Base-by-base conservation (phyloP, 2,113 vertebrate genomes). In the Cyprinodon tularosa region DNA sequence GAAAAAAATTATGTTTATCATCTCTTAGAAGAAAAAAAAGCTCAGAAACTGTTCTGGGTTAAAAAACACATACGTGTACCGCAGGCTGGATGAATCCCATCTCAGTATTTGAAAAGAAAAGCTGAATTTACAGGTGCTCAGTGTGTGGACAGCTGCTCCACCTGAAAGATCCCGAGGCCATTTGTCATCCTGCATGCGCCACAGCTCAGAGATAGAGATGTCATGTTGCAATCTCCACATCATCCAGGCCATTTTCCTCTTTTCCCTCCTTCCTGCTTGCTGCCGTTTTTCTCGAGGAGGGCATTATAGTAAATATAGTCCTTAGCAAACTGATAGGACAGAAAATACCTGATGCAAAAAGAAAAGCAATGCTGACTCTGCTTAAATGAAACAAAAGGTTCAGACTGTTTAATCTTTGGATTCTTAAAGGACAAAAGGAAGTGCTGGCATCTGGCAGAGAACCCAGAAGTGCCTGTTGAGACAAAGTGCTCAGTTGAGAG, bases 301-400 rank as follows among this genome's bases (percentile, higher is more conserved):
- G 76, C 53, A 47, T 66, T 71, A 73, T 82, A 72, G 69, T 57
- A 70, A 82, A 90, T 53, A 68, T 78, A 66, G 3, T 64, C 62
- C 72, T 72, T 38, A 68, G 77, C 75, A 89, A 88, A 89, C 88
- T 87, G 87, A 78, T 70, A 3, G 68, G 73, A 44, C 65, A 65
- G 84, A 68, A 81, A 81, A 84, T 82, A 85, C 90, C 85, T 86
- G 89, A 90, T 90, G 74, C 72, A 5, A 71, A 76, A 62, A 75
- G 80, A 75, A 42, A 47, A 72, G 66, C 76, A 78, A 15, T 37
- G 87, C 88, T 90, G 89, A 91, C 84, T 89, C 82, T 5, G 71
- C 82, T 82, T 84, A 87, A 85, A 84, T 77, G 76, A 65, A 68
- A 86, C 83, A 91, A 90, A 91, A 82, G 85, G 76, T 83, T 77